Evolutionary conservation across 2,888 invertebrate genomes (phyloP), one percentile per base, ranked within the genome.

Genomic region (Junonia oenone): DNA sequence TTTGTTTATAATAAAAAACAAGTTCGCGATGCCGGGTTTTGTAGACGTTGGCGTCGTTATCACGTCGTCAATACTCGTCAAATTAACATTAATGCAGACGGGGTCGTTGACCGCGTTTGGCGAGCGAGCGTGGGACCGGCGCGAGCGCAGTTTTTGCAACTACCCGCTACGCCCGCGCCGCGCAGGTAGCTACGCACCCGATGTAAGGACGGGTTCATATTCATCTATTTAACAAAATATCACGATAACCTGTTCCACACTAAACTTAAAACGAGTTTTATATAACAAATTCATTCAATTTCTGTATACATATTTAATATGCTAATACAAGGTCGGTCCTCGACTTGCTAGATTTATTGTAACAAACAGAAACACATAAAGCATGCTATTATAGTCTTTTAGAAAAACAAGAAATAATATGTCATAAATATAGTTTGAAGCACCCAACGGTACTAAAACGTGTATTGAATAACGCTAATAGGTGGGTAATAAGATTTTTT

Each of bases 41-140:
- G 63, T 64, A 64, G 69, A 65, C 64, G 61, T 58, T 56, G 47
- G 56, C 67, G 61, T 68, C 67, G 69, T 71, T 70, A 73, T 72
- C 71, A 67, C 68, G 56, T 68, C 71, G 69, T 68, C 68, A 69
- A 68, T 71, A 80, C 80, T 83, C 82, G 83, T 82, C 86, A 83
- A 84, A 83, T 84, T 81, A 81, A 72, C 81, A 81, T 83, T 70
- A 75, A 75, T 81, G 83, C 83, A 82, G 68, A 67, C 64, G 67
- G 71, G 74, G 73, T 67, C 70, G 78, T 70, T 78, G 82, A 77
- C 82, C 83, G 69, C 67, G 72, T 76, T 75, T 66, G 75, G 74
- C 68, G 73, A 73, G 74, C 68, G 73, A 73, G 73, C 79, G 83
- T 84, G 84, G 83, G 85, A 83, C 79, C 78, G 72, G 69, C 71